Evolutionary conservation across 2,113 vertebrate genomes (phyloP), one percentile per base, ranked within the genome.

Genomic region (Ptilorrhoa leucosticta): DNA sequence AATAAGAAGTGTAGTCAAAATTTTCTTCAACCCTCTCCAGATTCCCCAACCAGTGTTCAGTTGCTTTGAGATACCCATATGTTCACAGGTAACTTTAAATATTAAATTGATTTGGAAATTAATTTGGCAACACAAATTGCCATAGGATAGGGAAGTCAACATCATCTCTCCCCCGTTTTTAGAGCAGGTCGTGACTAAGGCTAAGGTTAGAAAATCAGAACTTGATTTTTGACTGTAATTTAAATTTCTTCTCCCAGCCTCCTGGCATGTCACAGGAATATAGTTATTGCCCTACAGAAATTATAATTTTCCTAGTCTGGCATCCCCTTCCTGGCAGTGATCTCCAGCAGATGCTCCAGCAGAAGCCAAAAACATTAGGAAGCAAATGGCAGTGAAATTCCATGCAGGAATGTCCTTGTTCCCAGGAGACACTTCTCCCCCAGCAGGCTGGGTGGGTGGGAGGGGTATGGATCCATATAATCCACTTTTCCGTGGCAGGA

Each of bases 341-440:
- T 56, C 24, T 80, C 23, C 64, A 78, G 92, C 87, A 96, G 92
- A 93, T 92, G 90, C 90, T 94, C 56, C 85, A 86, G 88, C 72
- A 94, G 82, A 86, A 93, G 82, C 78, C 64, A 80, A 83, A 87
- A 93, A 5, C 9, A 4, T 66, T 68, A 51, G 64, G 33, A 83
- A 83, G 31, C n/a, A 68, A 95, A 86, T 89, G 60, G 71, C 78
- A 90, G n/a, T 3, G 26, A 83, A 86, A 90, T 85, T 93, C 90
- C 50, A 19, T 48, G 40, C 51, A 60, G 82, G 90, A 83, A 45
- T 63, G 51, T 83, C 82, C 79, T 69, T 7, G 0, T 69, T 68
- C 64, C n/a, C 20, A 3, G 26, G 56, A 83, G 75, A 72, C 33
- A 8, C 15, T 70, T 81, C 56, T 88, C 70, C 65, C 60, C 30